A percentile compares a stretch with the other conserved stretches of the same genome.
phyloP scores from a whole-genome alignment of 2,888 invertebrate species.

The Aporophyla lueneburgensis region DNA sequence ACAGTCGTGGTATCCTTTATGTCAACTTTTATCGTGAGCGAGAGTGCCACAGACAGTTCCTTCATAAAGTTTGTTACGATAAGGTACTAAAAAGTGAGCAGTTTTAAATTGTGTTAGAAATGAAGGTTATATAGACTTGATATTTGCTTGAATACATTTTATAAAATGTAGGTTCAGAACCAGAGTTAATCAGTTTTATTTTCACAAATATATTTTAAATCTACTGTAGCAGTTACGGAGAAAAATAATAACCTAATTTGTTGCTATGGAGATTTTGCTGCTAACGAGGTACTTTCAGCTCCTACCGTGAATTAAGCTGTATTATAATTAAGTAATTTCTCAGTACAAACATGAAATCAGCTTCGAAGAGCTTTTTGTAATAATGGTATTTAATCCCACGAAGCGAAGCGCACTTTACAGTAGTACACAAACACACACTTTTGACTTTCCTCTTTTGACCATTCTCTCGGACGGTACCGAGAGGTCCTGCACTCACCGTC shows the following conservation, averaged over 20 bases:
- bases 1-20: slow-evolving; percentile 43
- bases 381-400: neutral
- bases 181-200: no score
- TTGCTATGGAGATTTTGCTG: slow-evolving; percentile 1
- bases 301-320: neutral
- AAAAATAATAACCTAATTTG: neutral
- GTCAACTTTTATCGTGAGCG: slow-evolving; percentile 50
- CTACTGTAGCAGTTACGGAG: neutral
- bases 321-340: neutral
- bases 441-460: no score
- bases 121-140: slow-evolving; percentile 3
- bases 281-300: neutral
- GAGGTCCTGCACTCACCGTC: no score
- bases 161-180: slow-evolving; percentile 1
- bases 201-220: neutral
- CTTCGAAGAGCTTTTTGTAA: neutral
- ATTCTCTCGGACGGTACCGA: no score
- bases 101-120: slow-evolving; percentile 9
- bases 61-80: neutral
- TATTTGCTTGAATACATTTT: neutral
- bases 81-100: slow-evolving; percentile 7
- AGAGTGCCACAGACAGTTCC: slow-evolving; percentile 19
- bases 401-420: no score
- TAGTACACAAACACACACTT: no score
- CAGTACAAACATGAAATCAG: neutral